phyloP scores from a whole-genome alignment of 2,888 invertebrate species.

The Anagyrus pseudococci region DNA sequence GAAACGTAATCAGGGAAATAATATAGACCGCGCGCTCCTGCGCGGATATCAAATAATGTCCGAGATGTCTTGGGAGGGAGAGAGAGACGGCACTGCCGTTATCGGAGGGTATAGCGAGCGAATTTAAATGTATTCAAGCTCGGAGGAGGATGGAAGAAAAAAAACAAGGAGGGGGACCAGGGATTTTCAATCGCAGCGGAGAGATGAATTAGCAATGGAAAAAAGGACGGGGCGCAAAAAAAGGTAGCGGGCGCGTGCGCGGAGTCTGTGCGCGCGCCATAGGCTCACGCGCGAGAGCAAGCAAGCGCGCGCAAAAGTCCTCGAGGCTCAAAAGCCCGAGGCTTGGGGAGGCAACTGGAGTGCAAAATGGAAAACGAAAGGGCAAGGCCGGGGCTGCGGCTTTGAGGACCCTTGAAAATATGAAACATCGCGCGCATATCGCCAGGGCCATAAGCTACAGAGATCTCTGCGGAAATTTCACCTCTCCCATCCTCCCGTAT shows the following conservation, averaged over 20 bases:
- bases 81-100: no score
- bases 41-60: no score
- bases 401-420: conserved; percentile 45
- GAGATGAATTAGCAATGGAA: conserved; percentile 28
- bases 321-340: conserved; percentile 18
- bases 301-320: conserved; percentile 5
- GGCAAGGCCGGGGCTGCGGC: conserved; percentile 24
- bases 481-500: no score
- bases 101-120: no score
- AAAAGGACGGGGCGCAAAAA: conserved; percentile 13
- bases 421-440: conserved; percentile 43
- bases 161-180: background rate
- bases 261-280: no score
- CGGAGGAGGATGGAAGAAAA: background rate
- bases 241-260: background rate
- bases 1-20: background rate
- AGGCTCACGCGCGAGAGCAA: no score
- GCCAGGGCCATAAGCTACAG: conserved; percentile 25
- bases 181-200: conserved; percentile 5
- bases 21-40: background rate
- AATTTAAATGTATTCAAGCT: background rate
- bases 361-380: conserved; percentile 19
- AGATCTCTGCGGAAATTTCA: no score
- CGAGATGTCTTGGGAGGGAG: no score
- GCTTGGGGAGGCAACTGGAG: conserved; percentile 15